phyloP scores from a whole-genome alignment of 1,140 invertebrate genomes.

The Hycleus cichorii region DNA sequence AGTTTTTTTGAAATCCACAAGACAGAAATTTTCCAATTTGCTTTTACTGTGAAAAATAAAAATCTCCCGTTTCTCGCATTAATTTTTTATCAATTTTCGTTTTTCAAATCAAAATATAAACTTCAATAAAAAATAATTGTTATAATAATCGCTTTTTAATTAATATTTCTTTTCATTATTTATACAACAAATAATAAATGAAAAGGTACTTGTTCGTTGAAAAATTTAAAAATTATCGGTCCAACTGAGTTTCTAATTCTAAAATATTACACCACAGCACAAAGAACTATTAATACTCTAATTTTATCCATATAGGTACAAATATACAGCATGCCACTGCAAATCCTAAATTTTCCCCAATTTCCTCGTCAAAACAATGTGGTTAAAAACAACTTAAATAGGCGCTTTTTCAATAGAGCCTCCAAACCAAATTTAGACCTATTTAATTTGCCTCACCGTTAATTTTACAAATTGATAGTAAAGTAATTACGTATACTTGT shows the following conservation, averaged over 20 bases:
- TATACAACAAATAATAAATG: slow-evolving; percentile 26
- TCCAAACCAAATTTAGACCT: slow-evolving; percentile 6
- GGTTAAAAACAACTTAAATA: slow-evolving; percentile 27
- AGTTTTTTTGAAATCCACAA: slow-evolving; percentile 39
- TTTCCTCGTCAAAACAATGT: slow-evolving; percentile 10
- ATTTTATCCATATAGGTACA: slow-evolving; percentile 43
- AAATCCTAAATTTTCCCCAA: slow-evolving; percentile 19
- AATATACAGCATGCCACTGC: slow-evolving; percentile 39
- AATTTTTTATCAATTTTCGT: slow-evolving; percentile 6
- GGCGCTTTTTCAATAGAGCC: background rate
- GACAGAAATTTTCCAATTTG: slow-evolving; percentile 35
- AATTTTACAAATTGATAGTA: slow-evolving; percentile 23
- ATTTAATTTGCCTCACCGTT: slow-evolving; percentile 29
- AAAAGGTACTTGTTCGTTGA: slow-evolving; percentile 16
- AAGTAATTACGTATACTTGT: slow-evolving; percentile 37
- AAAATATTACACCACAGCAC: slow-evolving; percentile 44
- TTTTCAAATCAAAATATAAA: slow-evolving; percentile 30
- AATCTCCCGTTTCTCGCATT: too few species aligned
- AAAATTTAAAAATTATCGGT: slow-evolving; percentile 20
- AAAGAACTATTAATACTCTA: slow-evolving; percentile 38
- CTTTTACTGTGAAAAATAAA: background rate
- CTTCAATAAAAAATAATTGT: slow-evolving; percentile 30
- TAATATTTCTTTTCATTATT: slow-evolving; percentile 20
- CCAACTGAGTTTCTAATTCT: slow-evolving; percentile 33
- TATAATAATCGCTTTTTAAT: slow-evolving; percentile 26